A percentile compares a stretch with the other conserved stretches of the same genome.
phyloP scores from a whole-genome alignment of 2,797 vertebrate genomes.

The Enteromius trimaculatus region DNA sequence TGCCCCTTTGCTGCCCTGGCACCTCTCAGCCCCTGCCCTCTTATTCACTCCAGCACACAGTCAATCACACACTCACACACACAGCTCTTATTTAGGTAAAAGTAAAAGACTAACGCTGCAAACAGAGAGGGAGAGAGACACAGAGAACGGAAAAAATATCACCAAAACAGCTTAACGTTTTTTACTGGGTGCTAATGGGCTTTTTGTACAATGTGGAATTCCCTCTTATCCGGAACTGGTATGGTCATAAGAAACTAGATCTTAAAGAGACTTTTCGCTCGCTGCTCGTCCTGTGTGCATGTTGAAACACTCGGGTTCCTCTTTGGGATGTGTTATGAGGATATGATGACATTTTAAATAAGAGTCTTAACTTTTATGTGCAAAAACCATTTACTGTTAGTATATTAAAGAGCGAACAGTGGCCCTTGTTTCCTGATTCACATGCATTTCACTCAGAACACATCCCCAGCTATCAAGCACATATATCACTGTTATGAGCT shows the following conservation, averaged over 20 bases:
- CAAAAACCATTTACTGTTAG: neutral
- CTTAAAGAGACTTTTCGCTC: neutral
- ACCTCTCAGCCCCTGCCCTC: slow-evolving; percentile 2
- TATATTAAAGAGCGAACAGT: slow-evolving; percentile 3
- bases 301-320: neutral
- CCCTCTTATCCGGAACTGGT: slow-evolving; percentile 41
- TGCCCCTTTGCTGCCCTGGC: slow-evolving; percentile 22
- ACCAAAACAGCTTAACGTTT: slow-evolving; percentile 50
- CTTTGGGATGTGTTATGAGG: slow-evolving; percentile 6
- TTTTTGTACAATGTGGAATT: slow-evolving; percentile 59
- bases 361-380: neutral
- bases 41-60: slow-evolving; percentile 13
- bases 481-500: slow-evolving; percentile 56
- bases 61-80: slow-evolving; percentile 20
- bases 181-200: slow-evolving; percentile 54
- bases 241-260: slow-evolving; percentile 39
- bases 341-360: slow-evolving; percentile 4
- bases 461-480: slow-evolving; percentile 37
- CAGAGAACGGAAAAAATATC: slow-evolving; percentile 7
- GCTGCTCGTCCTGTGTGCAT: neutral
- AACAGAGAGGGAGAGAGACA: neutral
- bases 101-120: neutral
- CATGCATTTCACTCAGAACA: neutral
- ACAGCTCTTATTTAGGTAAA: neutral
- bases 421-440: neutral